Evolutionary conservation across 2,113 vertebrate genomes (phyloP).

Genomic region (Pedionomus torquatus): DNA sequence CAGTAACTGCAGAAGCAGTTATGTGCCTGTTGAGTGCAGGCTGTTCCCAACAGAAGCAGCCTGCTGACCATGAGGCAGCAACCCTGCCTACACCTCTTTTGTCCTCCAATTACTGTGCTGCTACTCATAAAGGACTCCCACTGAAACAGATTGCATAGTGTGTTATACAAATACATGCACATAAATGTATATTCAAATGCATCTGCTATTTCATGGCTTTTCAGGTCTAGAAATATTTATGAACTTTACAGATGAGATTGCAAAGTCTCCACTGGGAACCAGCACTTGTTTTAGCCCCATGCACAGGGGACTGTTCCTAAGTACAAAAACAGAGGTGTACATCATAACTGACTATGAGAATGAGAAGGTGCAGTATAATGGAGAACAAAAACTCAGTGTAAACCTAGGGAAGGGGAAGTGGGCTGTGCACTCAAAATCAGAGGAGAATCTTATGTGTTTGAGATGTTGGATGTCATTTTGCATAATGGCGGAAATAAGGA

Average conservation of each 20-base stretch:
- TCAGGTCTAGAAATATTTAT: neutral
- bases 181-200: neutral
- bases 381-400: neutral
- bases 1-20: neutral
- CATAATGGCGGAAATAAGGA: neutral
- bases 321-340: neutral
- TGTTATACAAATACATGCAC: neutral
- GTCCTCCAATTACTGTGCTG: neutral
- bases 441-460: neutral
- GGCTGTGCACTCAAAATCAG: neutral
- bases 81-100: neutral
- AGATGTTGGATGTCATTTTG: neutral
- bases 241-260: neutral
- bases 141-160: neutral
- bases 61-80: neutral
- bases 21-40: neutral
- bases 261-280: neutral
- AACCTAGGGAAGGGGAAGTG: neutral
- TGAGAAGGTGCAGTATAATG: fast-evolving
- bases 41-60: neutral
- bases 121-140: neutral
- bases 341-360: neutral
- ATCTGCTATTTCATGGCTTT: neutral
- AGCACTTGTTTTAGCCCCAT: neutral
- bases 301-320: neutral